Conservation (phyloP, 2,113 vertebrate species). For the Cichladusa arquata region DNA sequence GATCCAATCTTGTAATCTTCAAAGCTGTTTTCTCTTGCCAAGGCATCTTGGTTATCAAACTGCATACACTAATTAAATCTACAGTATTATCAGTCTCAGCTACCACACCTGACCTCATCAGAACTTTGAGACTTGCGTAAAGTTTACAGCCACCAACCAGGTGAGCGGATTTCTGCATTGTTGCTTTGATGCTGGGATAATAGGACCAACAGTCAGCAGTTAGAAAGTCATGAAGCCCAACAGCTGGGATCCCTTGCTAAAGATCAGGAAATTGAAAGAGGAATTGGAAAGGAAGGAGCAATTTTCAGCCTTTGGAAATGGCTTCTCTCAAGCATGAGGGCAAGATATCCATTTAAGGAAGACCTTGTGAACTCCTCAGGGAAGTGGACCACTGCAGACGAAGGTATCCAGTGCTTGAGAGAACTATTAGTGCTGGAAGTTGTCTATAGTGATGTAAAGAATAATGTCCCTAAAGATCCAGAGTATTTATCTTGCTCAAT, state of each 20-base stretch:
- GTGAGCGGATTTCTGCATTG: neutral
- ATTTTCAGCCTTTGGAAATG: neutral
- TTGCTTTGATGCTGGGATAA: neutral
- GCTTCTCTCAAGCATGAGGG: neutral
- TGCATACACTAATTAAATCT: too few relatives aligned
- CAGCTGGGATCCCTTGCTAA: neutral
- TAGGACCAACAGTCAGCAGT: neutral
- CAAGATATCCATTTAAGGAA: neutral
- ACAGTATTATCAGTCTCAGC: too few relatives aligned
- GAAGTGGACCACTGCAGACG: neutral
- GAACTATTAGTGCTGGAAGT: neutral
- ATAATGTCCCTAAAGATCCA: neutral
- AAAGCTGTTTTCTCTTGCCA: too few relatives aligned
- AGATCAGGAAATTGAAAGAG: neutral
- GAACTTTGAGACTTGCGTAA: neutral
- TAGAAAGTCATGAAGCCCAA: neutral
- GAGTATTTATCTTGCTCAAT: neutral
- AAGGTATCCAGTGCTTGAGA: neutral
- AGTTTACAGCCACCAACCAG: neutral
- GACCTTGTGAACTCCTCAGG: neutral
- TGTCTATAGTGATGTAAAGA: neutral
- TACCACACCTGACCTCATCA: neutral
- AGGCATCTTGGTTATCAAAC: too few relatives aligned
- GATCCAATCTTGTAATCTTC: too few relatives aligned
- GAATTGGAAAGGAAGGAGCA: neutral